Conservation (phyloP, 2,888 invertebrate species). For the Eupithecia vulgata region DNA sequence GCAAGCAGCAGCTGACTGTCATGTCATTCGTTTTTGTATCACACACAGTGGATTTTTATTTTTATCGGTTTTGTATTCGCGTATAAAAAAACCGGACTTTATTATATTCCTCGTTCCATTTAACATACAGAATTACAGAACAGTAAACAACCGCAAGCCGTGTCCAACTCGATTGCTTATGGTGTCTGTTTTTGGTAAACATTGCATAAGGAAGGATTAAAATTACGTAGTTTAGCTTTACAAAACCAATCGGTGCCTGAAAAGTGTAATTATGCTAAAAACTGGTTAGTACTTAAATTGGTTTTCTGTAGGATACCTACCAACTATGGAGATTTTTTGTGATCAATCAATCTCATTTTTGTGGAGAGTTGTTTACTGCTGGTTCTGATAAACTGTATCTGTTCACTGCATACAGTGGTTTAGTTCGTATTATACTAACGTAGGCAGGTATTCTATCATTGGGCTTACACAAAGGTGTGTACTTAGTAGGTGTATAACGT, state of each 20-base stretch:
- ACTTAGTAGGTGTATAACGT: too few relatives aligned
- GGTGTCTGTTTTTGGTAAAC: constrained; percentile 7
- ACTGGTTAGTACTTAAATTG: constrained; percentile 6
- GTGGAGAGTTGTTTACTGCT: background rate
- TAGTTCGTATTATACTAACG: background rate
- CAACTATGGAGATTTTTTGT: background rate
- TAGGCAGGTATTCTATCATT: too few relatives aligned
- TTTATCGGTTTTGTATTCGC: background rate
- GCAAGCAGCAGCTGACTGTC: too few relatives aligned
- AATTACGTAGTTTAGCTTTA: constrained; percentile 1
- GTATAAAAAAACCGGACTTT: background rate
- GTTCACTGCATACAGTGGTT: background rate
- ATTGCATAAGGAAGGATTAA: constrained; percentile 12
- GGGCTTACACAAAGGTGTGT: too few relatives aligned
- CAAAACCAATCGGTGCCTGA: background rate
- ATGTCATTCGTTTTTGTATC: too few relatives aligned
- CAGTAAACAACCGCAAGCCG: background rate
- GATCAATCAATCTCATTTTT: background rate
- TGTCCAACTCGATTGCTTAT: background rate
- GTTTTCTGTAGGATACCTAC: background rate
- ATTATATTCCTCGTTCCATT: background rate
- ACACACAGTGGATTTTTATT: background rate
- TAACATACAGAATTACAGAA: too few relatives aligned
- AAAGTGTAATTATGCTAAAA: constrained; percentile 16
- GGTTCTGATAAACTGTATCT: background rate